A percentile compares a stretch with the other conserved stretches of the same genome.
phyloP scores from a whole-genome alignment of 2,888 invertebrate species.

The Thera obeliscata region DNA sequence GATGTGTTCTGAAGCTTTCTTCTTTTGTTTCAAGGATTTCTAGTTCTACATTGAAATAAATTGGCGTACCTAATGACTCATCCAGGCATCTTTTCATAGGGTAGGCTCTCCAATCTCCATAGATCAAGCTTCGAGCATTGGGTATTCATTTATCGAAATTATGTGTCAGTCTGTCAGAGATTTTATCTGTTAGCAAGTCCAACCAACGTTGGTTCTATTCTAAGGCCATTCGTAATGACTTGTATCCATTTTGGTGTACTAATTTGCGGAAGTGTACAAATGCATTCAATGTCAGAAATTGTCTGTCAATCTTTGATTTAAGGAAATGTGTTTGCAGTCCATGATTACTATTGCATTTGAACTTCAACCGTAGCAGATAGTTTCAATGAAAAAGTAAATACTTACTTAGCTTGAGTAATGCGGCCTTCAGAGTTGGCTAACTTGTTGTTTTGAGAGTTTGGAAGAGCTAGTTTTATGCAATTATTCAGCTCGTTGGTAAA shows the following conservation, averaged over 20 bases:
- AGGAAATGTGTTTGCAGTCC: slow-evolving; percentile 6
- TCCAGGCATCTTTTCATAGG: too few relatives aligned
- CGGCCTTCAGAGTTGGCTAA: slow-evolving; percentile 55
- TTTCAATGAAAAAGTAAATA: slow-evolving; percentile 56
- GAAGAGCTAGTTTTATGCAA: slow-evolving; percentile 15
- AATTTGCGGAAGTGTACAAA: slow-evolving; percentile 26
- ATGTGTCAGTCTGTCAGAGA: background rate
- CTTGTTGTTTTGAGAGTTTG: slow-evolving; percentile 34
- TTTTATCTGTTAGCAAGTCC: background rate
- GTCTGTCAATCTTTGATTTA: slow-evolving; percentile 12
- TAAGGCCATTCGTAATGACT: slow-evolving; percentile 20
- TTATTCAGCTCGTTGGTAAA: background rate
- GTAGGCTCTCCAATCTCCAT: too few relatives aligned
- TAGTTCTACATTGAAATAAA: too few relatives aligned
- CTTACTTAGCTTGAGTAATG: slow-evolving; percentile 51
- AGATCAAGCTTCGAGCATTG: too few relatives aligned
- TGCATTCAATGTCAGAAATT: slow-evolving; percentile 12
- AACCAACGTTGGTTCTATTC: slow-evolving; percentile 4
- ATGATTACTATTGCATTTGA: slow-evolving; percentile 28
- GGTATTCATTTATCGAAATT: background rate
- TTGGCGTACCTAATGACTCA: too few relatives aligned
- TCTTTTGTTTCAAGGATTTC: too few relatives aligned
- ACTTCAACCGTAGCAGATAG: slow-evolving; percentile 51
- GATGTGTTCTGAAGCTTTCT: too few relatives aligned
- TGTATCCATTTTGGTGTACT: slow-evolving; percentile 12